Base-by-base conservation (phyloP, 2,888 invertebrate genomes). In the Rhyacophila evoluta region DNA sequence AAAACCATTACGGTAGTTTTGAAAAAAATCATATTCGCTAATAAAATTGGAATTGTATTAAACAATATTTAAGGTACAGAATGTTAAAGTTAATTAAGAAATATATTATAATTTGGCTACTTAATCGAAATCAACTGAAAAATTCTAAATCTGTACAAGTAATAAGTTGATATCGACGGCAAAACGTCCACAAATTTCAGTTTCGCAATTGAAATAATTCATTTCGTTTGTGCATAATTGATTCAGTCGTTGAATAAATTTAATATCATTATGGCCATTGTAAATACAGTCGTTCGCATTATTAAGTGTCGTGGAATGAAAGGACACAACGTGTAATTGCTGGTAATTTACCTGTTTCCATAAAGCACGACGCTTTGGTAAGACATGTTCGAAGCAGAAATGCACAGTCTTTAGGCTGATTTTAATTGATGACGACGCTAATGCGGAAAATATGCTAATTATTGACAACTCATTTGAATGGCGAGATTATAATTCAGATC, bases 361-460 rank as follows among this genome's bases (percentile, higher is more conserved):
- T 81, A 74, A 78, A 41, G 55, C 81, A 78, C 78, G 78, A 78
- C 67, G 38, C 69, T 77, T 25, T 19, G 39, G n/a, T 11, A 70
- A 72, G 28, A 39, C 77, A 72, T 68, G 77, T 75, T 79, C 28
- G 27, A 72, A 71, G 72, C 69, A 68, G 37, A 28, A 68, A 79
- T 41, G 72, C 73, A 77, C 78, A 78, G 74, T 70, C 77, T 79
- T 81, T 81, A 74, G 81, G 81, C 77, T 69, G 79, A 73, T 72
- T 81, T 81, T 82, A 82, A 82, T 82, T 82, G 82, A 79, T 77
- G 77, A 70, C 72, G 78, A 77, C 71, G 79, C 72, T 81, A 81
- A 81, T 80, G 81, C 71, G 80, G 75, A 80, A 80, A 77, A 72
- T 78, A 81, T 81, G 81, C 77, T 74, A 81, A 81, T 81, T 33